Evolutionary conservation across 2,888 invertebrate genomes (phyloP), one percentile per base, ranked within the genome.

Genomic region (Andrena trimmerana): DNA sequence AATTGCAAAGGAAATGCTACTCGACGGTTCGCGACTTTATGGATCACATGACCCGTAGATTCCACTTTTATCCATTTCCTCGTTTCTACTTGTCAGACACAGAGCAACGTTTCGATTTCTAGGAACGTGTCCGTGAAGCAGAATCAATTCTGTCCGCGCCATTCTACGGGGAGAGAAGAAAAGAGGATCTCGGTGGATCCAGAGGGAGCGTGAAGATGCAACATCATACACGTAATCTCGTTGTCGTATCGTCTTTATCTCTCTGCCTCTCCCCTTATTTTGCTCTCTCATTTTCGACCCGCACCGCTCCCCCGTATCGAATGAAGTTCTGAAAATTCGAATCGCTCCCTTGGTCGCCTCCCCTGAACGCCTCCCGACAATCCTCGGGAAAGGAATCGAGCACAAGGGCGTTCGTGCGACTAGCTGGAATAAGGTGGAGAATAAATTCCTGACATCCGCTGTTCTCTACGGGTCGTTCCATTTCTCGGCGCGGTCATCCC

Each of bases 381-480:
- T 50, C 42, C 57, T 60, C 67, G 52, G n/a, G 24, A 50, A 70
- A 33, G 57, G 60, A 70, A 69, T 59, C 52, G 59, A 68, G 50
- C 54, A 36, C 8, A 27, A 10, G 31, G 29, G 71, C 57, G 67
- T 27, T 79, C 52, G 57, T 70, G 54, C 73, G 74, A 72, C 36
- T 42, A 62, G 59, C 57, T n/a, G 24, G 36, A 74, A 80, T 69
- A 83, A 77, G 68, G 66, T 65, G 73, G 68, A 60, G 73, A 74
- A 84, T 86, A 86, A 88, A 86, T 87, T 87, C 73, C 66, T 79
- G 78, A 80, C 84, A 83, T 74, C 68, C 57, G 63, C 54, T 69
- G 59, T 72, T 74, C 54, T 60, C 70, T n/a, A 36, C 31, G 60
- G 31, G 52, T 60, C 72, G 48, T 78, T 63, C 54, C 54, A 68